Evolutionary conservation across 2,797 vertebrate genomes (phyloP), one percentile per base, ranked within the genome.

Genomic region (Bucorvus abyssinicus): DNA sequence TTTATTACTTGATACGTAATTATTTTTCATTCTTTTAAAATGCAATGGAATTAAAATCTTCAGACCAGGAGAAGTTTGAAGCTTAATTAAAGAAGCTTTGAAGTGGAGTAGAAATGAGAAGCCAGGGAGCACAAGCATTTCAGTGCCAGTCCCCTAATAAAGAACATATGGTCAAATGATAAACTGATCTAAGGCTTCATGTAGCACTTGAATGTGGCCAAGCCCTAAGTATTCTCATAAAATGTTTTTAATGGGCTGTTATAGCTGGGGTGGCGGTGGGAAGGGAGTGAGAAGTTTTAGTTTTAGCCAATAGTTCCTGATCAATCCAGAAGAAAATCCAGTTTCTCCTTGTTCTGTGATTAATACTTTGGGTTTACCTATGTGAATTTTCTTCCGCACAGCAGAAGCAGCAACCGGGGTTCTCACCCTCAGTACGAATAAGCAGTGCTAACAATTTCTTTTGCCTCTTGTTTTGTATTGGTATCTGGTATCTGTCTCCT

Each of bases 21-120:
- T 85, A 63, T 61, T 87, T 83, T 85, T 68, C 47, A 57, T 85
- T 90, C 34, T 89, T 94, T 92, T 68, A 80, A 94, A 90, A 80
- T 23, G 12, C 29, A 60, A 23, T 2, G 12, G 60, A 93, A 90
- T 77, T 92, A 23, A 47, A 64, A 57, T 67, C n/a, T 77, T 92
- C 36, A 87, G 69, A 69, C 17, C 27, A 56, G 40, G n/a, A 91
- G 15, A 84, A 71, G 90, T 89, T 81, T 52, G 15, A 45, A 45
- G 20, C 45, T 45, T 71, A 71, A 93, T 78, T 84, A 81, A 81
- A 68, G 61, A 80, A 57, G 26, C 15, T 93, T 94, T 96, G 67
- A 94, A 74, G 60, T 38, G 17, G 34, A 24, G 23, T 61, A 47
- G 67, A 83, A 88, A 78, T 2, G 3, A 88, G 65, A 71, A 90